These are phyloP conservation scores for Nothobranchius furzeri DNA, from an alignment of 2,113 vertebrate species.

Conservation along the genomic window DNA sequence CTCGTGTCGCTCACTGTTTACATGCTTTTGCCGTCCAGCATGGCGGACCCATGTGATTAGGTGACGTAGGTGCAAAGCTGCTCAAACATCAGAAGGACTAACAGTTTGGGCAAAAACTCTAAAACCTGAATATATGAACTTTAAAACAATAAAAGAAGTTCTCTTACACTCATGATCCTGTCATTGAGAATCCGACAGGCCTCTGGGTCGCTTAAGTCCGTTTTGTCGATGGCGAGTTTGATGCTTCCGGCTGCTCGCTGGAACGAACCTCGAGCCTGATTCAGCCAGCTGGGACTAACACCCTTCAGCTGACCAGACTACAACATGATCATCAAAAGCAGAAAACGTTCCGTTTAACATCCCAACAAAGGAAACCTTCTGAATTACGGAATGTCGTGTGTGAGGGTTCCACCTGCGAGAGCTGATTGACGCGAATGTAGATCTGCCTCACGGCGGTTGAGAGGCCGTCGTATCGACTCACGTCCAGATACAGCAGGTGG, in stretches of 20 bases:
- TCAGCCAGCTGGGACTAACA: conserved; percentile 82
- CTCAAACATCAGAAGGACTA: no score
- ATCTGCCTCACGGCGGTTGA: conserved; percentile 29
- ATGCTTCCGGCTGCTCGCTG: conserved; percentile 74
- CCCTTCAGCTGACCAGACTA: conserved; percentile 62
- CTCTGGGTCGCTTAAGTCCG: conserved; percentile 74
- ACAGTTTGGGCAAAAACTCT: no score
- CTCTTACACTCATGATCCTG: conserved; percentile 88
- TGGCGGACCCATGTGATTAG: no score
- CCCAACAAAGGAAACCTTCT: no score
- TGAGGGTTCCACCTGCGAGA: conserved; percentile 44
- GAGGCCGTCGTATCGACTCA: conserved; percentile 74
- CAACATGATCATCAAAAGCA: neutral
- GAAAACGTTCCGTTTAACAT: neutral
- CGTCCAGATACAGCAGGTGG: conserved; percentile 83
- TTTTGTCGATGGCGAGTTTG: conserved; percentile 58
- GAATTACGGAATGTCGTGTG: no score
- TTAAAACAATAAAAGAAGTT: neutral
- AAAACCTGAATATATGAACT: neutral
- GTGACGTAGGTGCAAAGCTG: no score
- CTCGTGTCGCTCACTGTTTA: no score
- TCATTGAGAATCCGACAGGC: conserved; percentile 86
- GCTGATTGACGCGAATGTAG: rapidly evolving
- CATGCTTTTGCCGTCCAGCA: no score
- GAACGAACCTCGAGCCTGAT: conserved; percentile 81